These are phyloP conservation scores for Laupala kohalensis DNA, from an alignment of 1,140 invertebrate genomes.

Conservation along the genomic window DNA sequence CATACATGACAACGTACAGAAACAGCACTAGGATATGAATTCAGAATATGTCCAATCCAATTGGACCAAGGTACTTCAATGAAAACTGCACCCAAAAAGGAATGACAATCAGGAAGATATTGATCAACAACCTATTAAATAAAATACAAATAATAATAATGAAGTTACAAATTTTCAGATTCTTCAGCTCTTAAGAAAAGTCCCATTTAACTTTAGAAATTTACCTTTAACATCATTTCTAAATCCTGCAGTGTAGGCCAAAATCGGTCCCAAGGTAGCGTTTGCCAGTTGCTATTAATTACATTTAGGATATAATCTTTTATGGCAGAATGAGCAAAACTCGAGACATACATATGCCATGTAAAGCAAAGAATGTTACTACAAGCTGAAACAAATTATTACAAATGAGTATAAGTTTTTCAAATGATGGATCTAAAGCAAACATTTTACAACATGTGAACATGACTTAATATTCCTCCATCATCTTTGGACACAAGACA, in stretches of 20 bases:
- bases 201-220: slow-evolving; percentile 2
- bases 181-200: background rate
- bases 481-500: no score
- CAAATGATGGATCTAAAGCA: background rate
- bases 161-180: background rate
- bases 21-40: slow-evolving; percentile 20
- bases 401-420: background rate
- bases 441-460: no score
- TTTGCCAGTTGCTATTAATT: slow-evolving; percentile 49
- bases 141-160: background rate
- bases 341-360: slow-evolving; percentile 60
- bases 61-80: slow-evolving; percentile 42
- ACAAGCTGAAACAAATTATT: slow-evolving; percentile 26
- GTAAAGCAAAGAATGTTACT: slow-evolving; percentile 46
- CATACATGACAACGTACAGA: slow-evolving; percentile 35
- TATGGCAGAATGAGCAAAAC: slow-evolving; percentile 48
- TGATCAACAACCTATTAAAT: slow-evolving; percentile 39
- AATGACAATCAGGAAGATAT: slow-evolving; percentile 54
- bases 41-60: slow-evolving; percentile 25
- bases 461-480: no score
- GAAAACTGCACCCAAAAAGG: slow-evolving; percentile 57
- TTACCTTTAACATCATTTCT: slow-evolving; percentile 55
- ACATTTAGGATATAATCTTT: slow-evolving; percentile 52
- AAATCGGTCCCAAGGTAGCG: slow-evolving; percentile 60
- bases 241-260: slow-evolving; percentile 51